Evolutionary conservation across 2,888 invertebrate genomes (phyloP).

Genomic region (Gymnosoma rotundatum): DNA sequence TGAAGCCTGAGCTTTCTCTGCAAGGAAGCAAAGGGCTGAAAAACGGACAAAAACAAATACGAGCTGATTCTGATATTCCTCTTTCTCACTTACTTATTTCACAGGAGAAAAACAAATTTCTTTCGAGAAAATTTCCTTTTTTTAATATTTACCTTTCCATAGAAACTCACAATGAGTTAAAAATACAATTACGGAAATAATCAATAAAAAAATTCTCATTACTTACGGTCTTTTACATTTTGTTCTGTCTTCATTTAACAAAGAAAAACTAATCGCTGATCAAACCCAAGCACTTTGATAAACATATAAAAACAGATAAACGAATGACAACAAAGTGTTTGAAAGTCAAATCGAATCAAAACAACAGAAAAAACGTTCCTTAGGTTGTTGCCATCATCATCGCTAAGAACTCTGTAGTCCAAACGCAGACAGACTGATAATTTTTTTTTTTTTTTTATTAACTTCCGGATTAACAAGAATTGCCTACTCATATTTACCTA

Average conservation of each 20-base stretch:
- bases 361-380: conserved; percentile 1
- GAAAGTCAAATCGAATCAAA: conserved; percentile 15
- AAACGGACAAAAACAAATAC: too few species aligned
- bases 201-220: neutral
- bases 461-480: conserved; percentile 68
- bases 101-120: too few species aligned
- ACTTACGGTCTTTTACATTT: neutral
- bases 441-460: conserved; percentile 30
- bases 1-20: too few species aligned
- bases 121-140: too few species aligned
- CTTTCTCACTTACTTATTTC: too few species aligned
- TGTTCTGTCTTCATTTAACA: conserved; percentile 11
- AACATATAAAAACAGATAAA: neutral
- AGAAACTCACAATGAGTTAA: too few species aligned
- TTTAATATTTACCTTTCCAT: too few species aligned
- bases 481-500: neutral
- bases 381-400: conserved; percentile 38
- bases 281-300: conserved; percentile 22
- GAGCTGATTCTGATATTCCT: too few species aligned
- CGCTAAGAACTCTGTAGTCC: conserved; percentile 17
- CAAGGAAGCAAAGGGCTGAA: too few species aligned
- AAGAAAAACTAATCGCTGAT: conserved; percentile 52
- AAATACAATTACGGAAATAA: neutral
- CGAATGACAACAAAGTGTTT: conserved; percentile 10
- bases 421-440: conserved; percentile 10